These are phyloP conservation scores for Archips crataeganus DNA, from an alignment of 2,888 invertebrate genomes.

Conservation along the genomic window DNA sequence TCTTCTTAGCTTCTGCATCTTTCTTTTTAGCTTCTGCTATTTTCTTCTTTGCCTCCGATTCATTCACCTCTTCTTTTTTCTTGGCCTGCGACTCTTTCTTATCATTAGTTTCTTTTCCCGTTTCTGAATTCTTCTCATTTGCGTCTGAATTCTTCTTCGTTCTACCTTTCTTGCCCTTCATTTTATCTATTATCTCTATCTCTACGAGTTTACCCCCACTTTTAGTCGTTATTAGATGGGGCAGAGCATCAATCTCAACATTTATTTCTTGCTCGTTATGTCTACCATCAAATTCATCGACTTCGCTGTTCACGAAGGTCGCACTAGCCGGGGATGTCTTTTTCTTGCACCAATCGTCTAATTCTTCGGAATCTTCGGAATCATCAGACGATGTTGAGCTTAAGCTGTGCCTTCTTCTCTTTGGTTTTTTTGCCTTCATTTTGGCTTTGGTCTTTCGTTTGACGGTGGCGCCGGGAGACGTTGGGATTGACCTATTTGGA, in stretches of 20 bases:
- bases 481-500: background rate
- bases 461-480: background rate
- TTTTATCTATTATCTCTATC: conserved; percentile 57
- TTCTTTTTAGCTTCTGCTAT: background rate
- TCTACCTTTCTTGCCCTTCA: conserved; percentile 16
- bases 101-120: no score
- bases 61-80: background rate
- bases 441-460: conserved; percentile 1
- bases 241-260: conserved; percentile 49
- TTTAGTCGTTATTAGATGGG: conserved; percentile 48
- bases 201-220: conserved; percentile 46
- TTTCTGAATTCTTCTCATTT: no score
- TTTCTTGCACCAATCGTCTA: background rate
- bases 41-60: background rate
- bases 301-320: background rate
- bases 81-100: conserved; percentile 15
- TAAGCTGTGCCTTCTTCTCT: background rate
- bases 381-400: conserved; percentile 3
- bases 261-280: conserved; percentile 37
- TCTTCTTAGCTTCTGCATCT: background rate
- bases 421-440: background rate
- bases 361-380: background rate
- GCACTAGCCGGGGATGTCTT: background rate
- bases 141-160: background rate
- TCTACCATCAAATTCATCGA: background rate